Base-by-base conservation (phyloP, 2,113 vertebrate genomes). In the Pogonocichla stellata region DNA sequence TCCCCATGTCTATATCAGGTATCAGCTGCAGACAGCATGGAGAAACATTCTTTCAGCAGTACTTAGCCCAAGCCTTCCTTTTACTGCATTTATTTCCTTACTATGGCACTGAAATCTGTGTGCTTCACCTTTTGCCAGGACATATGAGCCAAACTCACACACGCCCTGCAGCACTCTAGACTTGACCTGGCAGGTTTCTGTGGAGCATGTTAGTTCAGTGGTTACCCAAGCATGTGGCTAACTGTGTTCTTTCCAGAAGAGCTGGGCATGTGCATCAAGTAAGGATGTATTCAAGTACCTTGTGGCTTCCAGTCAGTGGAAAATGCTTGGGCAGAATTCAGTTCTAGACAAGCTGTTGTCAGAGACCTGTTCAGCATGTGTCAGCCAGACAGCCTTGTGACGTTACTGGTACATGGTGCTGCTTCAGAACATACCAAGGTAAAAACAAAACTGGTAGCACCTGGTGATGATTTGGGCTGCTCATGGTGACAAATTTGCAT, bases 101-200 rank as follows among this genome's bases (percentile, higher is more conserved):
- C 61, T 8, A 1, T 28, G 66, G 57, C 36, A 61, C 80, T 89
- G 66, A 85, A 54, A 84, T 75, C 40, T 38, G 9, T 18, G n/a
- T 79, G 42, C 62, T 81, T 67, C 56, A 51, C 54, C 45, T 72
- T 92, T 69, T 2, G 2, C 51, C n/a, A 10, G 53, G 65, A 53
- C 74, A 26, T 4, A 3, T 67, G 73, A 69, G 65, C 89, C 86
- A 84, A 6, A 53, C 24, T 80, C 79, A 38, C 50, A 42, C 23
- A 18, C 0, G 0, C 65, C 78, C 70, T 87, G 74, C 77, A 80
- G 89, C 54, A 8, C 73, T 87, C 45, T 45, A 72, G 58, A 70
- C 94, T 94, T 89, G 91, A 85, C 54, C 70, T 93, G 56, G 85
- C 92, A 83, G 36, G 88, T 90, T 94, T 70, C 47, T 88, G 86